These are phyloP conservation scores for Dryoscopus gambensis DNA, from an alignment of 2,113 vertebrate species.

Conservation along the genomic window DNA sequence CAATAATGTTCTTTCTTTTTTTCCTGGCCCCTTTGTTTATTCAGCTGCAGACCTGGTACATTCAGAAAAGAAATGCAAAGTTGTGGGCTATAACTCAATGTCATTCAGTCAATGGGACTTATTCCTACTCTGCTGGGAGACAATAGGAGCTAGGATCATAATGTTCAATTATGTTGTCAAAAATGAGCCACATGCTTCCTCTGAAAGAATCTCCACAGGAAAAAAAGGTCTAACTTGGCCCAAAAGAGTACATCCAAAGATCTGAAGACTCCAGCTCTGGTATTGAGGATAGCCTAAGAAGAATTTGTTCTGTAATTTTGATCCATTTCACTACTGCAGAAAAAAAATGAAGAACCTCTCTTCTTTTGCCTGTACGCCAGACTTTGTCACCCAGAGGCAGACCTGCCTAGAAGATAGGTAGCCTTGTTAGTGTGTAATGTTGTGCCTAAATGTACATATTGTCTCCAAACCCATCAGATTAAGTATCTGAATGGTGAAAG, in stretches of 20 bases:
- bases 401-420: neutral
- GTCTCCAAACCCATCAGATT: neutral
- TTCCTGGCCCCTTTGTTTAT: neutral
- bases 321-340: neutral
- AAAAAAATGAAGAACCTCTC: accelerated
- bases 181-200: neutral
- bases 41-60: neutral
- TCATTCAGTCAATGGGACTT: neutral
- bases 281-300: neutral
- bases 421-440: neutral
- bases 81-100: neutral
- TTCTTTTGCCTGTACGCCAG: neutral
- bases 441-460: neutral
- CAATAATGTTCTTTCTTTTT: neutral
- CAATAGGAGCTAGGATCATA: neutral
- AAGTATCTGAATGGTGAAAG: neutral
- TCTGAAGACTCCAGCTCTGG: neutral
- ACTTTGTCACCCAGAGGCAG: neutral
- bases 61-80: neutral
- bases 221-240: neutral
- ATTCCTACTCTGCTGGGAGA: neutral
- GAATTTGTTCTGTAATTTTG: neutral
- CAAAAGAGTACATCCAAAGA: neutral
- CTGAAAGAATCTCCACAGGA: neutral
- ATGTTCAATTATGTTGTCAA: neutral